Evolutionary conservation across 2,797 vertebrate genomes (phyloP).

Genomic region (Mus minutoides): DNA sequence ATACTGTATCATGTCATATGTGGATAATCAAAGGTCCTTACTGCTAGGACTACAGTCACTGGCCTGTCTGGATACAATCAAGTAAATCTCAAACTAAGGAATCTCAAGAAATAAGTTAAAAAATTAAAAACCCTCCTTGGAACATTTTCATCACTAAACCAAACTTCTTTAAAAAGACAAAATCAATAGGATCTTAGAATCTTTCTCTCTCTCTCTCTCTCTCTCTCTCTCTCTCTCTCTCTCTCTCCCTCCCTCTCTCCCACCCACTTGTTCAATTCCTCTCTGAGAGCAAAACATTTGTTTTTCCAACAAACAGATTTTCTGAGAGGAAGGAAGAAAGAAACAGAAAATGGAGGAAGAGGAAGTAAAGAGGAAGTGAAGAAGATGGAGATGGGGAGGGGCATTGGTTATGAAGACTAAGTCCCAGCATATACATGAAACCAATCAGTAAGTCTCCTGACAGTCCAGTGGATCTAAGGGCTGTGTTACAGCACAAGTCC

Average conservation of each 20-base stretch:
- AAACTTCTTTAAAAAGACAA: background rate
- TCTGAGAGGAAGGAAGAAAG: background rate
- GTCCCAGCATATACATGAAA: background rate
- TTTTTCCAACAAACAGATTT: background rate
- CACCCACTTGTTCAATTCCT: background rate
- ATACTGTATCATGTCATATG: background rate
- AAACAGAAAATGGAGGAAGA: background rate
- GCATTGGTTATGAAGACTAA: background rate
- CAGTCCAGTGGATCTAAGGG: background rate
- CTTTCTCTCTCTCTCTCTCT: no score
- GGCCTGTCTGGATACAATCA: background rate
- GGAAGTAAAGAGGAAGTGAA: background rate
- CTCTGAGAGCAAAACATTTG: background rate
- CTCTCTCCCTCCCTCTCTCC: no score
- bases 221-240: no score
- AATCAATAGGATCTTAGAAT: background rate
- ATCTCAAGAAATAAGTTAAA: background rate
- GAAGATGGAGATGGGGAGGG: accelerated
- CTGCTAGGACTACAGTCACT: background rate
- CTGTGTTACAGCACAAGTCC: background rate
- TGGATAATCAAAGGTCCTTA: background rate
- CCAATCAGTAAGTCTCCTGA: background rate
- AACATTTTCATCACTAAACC: background rate
- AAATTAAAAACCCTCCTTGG: background rate
- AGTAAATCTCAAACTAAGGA: background rate